These are phyloP conservation scores for Corythoichthys haematopterus DNA, from an alignment of 2,113 vertebrate species.

Conservation along the genomic window DNA sequence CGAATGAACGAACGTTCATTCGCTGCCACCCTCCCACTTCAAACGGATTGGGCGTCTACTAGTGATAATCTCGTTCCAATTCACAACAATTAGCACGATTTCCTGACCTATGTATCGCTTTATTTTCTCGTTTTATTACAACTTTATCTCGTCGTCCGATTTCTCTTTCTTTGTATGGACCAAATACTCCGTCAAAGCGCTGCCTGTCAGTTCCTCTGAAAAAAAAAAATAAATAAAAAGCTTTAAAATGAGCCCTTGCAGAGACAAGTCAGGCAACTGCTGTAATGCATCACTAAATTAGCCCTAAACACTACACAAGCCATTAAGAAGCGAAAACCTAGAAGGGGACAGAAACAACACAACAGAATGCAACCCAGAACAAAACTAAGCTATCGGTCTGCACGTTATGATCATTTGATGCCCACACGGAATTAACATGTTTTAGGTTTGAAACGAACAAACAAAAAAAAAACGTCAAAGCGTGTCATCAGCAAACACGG, in stretches of 20 bases:
- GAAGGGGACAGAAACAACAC: slow-evolving; percentile 40
- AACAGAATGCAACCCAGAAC: slow-evolving; percentile 64
- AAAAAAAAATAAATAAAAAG: slow-evolving; percentile 34
- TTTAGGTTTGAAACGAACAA: slow-evolving; percentile 6
- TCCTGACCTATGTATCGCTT: too few species aligned
- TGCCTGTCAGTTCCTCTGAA: slow-evolving; percentile 62
- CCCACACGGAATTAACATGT: slow-evolving; percentile 58
- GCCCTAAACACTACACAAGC: slow-evolving; percentile 77
- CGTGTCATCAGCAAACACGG: slow-evolving; percentile 57
- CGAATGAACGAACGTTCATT: too few species aligned
- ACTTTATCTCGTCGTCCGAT: too few species aligned
- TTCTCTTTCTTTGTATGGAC: too few species aligned
- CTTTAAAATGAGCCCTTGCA: slow-evolving; percentile 74
- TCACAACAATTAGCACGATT: too few species aligned
- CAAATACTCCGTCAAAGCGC: too few species aligned
- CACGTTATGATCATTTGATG: slow-evolving; percentile 49
- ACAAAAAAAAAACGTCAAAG: slow-evolving; percentile 35
- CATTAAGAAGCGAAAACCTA: slow-evolving; percentile 66
- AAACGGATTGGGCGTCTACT: too few species aligned
- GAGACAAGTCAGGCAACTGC: slow-evolving; percentile 74
- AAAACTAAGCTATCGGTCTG: slow-evolving; percentile 55
- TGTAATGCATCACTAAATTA: slow-evolving; percentile 76
- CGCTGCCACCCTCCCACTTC: too few species aligned
- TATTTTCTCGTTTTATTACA: too few species aligned
- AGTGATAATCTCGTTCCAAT: too few species aligned